Conservation (phyloP, 2,113 vertebrate species). For the Notothenia coriiceps region DNA sequence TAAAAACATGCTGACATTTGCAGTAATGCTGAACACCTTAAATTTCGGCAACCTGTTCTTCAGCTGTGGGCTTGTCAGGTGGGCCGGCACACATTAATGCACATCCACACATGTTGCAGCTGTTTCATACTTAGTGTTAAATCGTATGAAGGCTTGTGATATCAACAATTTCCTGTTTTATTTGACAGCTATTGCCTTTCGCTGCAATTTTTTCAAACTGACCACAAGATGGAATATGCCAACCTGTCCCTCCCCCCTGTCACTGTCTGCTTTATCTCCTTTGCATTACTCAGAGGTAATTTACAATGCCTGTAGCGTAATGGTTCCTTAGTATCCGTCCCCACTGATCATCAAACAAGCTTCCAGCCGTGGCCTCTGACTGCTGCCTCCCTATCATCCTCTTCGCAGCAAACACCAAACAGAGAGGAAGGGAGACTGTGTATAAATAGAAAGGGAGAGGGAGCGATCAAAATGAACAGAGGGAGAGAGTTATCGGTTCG, state of each 20-base stretch:
- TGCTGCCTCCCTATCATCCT: constrained; percentile 58
- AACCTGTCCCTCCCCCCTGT: constrained; percentile 10
- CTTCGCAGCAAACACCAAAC: constrained; percentile 44
- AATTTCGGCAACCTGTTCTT: constrained; percentile 26
- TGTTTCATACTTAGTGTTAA: constrained; percentile 5
- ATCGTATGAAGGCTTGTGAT: constrained; percentile 33
- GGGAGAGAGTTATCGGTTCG: constrained; percentile 73
- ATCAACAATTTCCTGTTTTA: constrained; percentile 45
- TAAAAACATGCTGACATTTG: constrained; percentile 53
- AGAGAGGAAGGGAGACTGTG: constrained; percentile 54
- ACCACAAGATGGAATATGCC: constrained; percentile 40
- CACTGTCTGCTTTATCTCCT: constrained; percentile 46
- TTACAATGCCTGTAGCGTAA: constrained; percentile 64
- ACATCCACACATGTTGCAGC: neutral
- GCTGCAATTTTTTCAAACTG: constrained; percentile 26
- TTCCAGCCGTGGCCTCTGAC: constrained; percentile 67
- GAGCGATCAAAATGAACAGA: constrained; percentile 71
- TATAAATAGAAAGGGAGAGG: constrained; percentile 60
- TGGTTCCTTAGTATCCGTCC: constrained; percentile 57
- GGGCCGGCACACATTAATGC: neutral
- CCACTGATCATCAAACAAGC: constrained; percentile 74
- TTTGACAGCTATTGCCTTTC: constrained; percentile 55
- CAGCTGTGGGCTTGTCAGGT: neutral
- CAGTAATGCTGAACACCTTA: constrained; percentile 42
- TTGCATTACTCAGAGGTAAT: constrained; percentile 70